A percentile compares a stretch with the other conserved stretches of the same genome.
Evolutionary conservation across 1,140 invertebrate species (phyloP).

Genomic region (Drosophila ercepeae): DNA sequence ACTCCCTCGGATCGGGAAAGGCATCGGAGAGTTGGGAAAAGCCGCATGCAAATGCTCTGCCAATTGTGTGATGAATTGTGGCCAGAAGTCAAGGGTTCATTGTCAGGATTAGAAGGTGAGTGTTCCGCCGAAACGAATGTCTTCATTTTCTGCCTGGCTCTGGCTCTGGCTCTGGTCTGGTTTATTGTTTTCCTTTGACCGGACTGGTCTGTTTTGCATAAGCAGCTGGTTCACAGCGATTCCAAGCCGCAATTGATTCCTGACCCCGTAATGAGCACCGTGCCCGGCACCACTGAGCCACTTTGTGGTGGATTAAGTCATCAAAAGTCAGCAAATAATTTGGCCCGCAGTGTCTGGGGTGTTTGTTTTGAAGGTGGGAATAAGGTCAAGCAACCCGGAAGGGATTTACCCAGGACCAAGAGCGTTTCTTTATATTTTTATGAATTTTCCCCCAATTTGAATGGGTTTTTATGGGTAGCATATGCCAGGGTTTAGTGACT

Average conservation of each 20-base stretch:
- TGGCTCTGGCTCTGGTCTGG: not conserved
- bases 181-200: conserved; percentile 13
- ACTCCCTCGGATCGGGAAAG: conserved; percentile 15
- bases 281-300: conserved; percentile 40
- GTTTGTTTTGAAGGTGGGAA: conserved; percentile 37
- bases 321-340: conserved; percentile 18
- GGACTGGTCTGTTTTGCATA: conserved; percentile 40
- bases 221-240: conserved; percentile 39
- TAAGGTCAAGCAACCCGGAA: conserved; percentile 1
- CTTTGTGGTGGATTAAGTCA: conserved; percentile 52
- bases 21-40: conserved; percentile 7
- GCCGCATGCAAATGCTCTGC: conserved; percentile 54
- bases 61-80: conserved; percentile 67
- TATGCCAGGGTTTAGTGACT: conserved; percentile 3
- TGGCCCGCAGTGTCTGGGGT: conserved; percentile 18
- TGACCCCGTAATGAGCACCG: conserved; percentile 50
- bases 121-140: conserved; percentile 33
- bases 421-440: too few relatives aligned
- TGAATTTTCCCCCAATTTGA: too few relatives aligned
- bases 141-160: conserved; percentile 37
- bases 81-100: conserved; percentile 60
- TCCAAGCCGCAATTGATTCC: conserved; percentile 47
- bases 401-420: too few relatives aligned
- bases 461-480: not conserved
- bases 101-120: conserved; percentile 58